phyloP scores from a whole-genome alignment of 2,113 vertebrate species.

The Eudorcas thomsonii region DNA sequence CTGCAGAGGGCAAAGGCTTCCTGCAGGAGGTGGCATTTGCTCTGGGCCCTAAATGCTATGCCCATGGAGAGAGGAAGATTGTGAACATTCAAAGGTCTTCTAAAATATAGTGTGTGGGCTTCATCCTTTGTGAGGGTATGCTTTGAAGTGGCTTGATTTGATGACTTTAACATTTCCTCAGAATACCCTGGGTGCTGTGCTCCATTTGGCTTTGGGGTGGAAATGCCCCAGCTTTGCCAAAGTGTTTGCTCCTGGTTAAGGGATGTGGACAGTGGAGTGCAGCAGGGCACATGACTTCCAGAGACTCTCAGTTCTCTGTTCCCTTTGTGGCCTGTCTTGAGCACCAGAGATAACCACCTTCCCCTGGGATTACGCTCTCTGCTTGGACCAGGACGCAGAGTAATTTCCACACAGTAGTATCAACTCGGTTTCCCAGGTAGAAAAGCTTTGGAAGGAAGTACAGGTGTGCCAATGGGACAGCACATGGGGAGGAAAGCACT shows the following conservation, averaged over 20 bases:
- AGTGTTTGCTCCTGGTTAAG: neutral
- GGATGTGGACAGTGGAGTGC: neutral
- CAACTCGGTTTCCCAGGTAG: neutral
- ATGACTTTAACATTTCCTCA: constrained; percentile 27
- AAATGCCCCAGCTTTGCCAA: neutral
- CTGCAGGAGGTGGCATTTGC: neutral
- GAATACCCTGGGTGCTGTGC: neutral
- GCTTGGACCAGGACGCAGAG: neutral
- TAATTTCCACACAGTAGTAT: neutral
- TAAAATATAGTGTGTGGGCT: neutral
- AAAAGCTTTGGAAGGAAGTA: neutral
- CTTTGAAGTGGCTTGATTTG: neutral
- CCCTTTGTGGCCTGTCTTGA: neutral
- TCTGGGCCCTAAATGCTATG: neutral
- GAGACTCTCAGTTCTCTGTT: constrained; percentile 5
- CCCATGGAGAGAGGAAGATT: neutral
- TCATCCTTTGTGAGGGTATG: neutral
- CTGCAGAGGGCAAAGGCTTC: neutral
- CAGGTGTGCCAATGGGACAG: neutral
- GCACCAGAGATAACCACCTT: neutral
- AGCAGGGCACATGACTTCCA: neutral
- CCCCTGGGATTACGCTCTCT: neutral
- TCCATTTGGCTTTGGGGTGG: neutral
- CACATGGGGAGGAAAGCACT: neutral
- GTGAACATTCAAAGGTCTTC: neutral